Evolutionary conservation across 1,140 invertebrate species (phyloP).

Genomic region (Zaprionus nigranus): DNA sequence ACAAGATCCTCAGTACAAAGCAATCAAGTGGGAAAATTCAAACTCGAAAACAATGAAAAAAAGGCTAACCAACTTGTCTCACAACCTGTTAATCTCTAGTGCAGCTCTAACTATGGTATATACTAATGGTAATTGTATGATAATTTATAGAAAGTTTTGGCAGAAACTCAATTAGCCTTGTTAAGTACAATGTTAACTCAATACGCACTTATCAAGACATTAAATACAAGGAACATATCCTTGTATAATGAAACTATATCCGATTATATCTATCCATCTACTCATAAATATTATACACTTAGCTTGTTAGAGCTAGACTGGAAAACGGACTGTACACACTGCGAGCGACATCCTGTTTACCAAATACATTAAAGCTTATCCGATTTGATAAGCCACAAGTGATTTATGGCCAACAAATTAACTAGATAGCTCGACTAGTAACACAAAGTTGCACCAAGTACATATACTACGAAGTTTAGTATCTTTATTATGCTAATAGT

Average conservation of each 20-base stretch:
- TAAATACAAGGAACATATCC: not conserved
- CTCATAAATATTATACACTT: not conserved
- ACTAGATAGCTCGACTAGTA: slow-evolving; percentile 13
- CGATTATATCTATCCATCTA: not conserved
- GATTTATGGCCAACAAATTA: slow-evolving; percentile 40
- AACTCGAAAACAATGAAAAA: not conserved
- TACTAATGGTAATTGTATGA: not conserved
- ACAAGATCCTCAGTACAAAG: slow-evolving; percentile 38
- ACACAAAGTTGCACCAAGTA: not conserved
- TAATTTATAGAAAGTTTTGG: not conserved
- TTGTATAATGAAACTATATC: not conserved
- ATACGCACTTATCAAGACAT: not conserved
- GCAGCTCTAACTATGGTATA: not conserved
- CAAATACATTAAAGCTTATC: slow-evolving; percentile 22
- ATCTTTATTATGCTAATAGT: not conserved
- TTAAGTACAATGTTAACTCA: not conserved
- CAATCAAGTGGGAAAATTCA: slow-evolving; percentile 58
- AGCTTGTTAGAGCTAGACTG: not conserved
- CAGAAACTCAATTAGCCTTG: not conserved
- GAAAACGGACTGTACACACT: not conserved
- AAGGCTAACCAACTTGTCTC: not conserved
- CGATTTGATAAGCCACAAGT: slow-evolving; percentile 28
- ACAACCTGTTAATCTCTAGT: not conserved
- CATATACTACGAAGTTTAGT: slow-evolving; percentile 4
- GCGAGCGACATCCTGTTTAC: slow-evolving; percentile 37